Evolutionary conservation across 2,888 invertebrate genomes (phyloP), one percentile per base, ranked within the genome.

Genomic region (Melieria omissa): DNA sequence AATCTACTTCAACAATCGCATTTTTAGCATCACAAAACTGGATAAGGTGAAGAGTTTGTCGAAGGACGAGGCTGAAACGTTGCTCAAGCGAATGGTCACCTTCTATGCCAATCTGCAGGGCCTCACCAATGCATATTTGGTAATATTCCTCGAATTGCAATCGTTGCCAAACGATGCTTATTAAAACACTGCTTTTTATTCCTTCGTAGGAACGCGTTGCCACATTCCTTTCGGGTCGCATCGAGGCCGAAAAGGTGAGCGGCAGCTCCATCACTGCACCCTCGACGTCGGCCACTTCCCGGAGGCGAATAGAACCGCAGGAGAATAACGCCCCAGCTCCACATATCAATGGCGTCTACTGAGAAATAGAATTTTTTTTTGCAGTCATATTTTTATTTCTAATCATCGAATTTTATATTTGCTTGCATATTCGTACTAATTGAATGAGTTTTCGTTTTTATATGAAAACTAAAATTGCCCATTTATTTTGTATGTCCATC

Each of bases 171-270:
- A 4, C 12, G 16, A 41, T 42, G 41, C 8, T 10, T 41, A 10
- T 60, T 60, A 29, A 60, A 7, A 47, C 45, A 6, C 10, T 14
- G 5, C 5, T 60, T 64, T 52, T 66, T 46, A 45, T 62, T 58
- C 54, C 5, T 60, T 47, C 55, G 60, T 78, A 92, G 92, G 92
- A 91, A 82, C 90, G 90, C 71, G 82, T 92, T 63, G 92, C 92
- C 0, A 87, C 89, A 71, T 90, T 91, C 79, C 82, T 92, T 65
- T 92, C 92, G 10, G 92, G 92, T 62, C 91, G 92, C 75, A 91
- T 92, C 67, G 90, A 90, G 79, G 88, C 89, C 0, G 90, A 90
- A 79, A 92, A 91, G 82, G 89, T 90, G 3, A 84, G 79, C 16
- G 80, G 75, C 61, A 76, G 75, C 5, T 80, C 88, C 9, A 47